Percentiles rank a stretch among this genome's conserved stretches.
Evolutionary conservation across 2,888 invertebrate genomes (phyloP).

Genomic region (Mythimna impura): DNA sequence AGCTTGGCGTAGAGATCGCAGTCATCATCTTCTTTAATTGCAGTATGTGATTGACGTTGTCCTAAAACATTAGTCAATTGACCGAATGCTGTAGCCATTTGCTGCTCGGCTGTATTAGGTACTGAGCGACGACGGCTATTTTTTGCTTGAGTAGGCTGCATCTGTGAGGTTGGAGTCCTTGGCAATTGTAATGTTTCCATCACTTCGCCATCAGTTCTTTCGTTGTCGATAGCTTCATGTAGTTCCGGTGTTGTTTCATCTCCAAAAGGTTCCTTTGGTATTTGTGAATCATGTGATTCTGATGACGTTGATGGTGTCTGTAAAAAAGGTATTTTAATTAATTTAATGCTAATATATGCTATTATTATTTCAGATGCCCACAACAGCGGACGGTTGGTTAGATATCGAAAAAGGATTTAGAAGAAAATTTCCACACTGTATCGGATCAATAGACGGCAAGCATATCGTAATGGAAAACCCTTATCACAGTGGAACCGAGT

Average conservation of each 20-base stretch:
- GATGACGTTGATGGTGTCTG: constrained; percentile 55
- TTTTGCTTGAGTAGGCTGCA: constrained; percentile 52
- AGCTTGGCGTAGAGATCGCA: constrained; percentile 66
- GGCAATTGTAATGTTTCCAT: too few species aligned
- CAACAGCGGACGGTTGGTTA: constrained; percentile 33
- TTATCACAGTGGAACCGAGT: constrained; percentile 42
- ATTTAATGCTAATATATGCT: constrained; percentile 40
- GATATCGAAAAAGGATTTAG: constrained; percentile 49
- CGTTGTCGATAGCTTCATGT: constrained; percentile 50
- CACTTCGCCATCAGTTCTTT: constrained; percentile 48
- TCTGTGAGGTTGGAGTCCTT: constrained; percentile 31
- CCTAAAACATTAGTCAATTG: constrained; percentile 33
- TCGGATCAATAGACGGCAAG: constrained; percentile 67
- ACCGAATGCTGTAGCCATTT: constrained; percentile 24
- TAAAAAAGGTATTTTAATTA: constrained; percentile 51
- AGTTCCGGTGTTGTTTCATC: constrained; percentile 51
- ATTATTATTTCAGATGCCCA: constrained; percentile 42
- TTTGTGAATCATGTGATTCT: constrained; percentile 54
- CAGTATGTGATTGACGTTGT: constrained; percentile 32
- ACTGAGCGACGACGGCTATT: constrained; percentile 35
- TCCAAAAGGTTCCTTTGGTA: constrained; percentile 50
- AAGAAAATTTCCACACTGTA: constrained; percentile 48
- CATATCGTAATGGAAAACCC: constrained; percentile 64
- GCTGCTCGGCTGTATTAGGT: constrained; percentile 12
- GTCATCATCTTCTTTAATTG: constrained; percentile 58